Base-by-base conservation (phyloP, 53 echinoderm and acorn worm genomes). In the Echinometra lucunter region DNA sequence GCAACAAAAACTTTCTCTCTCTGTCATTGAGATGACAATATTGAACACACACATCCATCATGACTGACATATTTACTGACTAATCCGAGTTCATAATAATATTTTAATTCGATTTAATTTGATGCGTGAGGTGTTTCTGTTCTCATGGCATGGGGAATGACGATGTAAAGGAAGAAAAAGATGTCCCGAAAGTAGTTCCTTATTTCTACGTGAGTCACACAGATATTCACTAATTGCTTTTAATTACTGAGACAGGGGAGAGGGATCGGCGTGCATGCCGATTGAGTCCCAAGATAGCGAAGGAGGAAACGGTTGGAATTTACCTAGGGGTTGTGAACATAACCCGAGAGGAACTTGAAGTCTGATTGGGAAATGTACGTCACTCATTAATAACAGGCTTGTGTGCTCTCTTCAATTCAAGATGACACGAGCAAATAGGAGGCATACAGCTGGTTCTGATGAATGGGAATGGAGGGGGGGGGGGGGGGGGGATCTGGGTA, bases 171-270 rank as follows among this genome's bases (percentile, higher is more conserved):
- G 30, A 49, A 28, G 15, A 49, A 49, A 53, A 49, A 85, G 49
- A 47, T n/a, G 16, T 53, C 15, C 85, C 19, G 12, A 49, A 85
- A 85, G 49, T 85, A 85, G 85, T 85, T 85, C 85, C 85, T 85
- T 85, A n/a, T 42, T 85, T 49, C 28, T 85, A 12, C 49, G 27
- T 91, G 91, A 91, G n/a, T 91, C 91, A 91, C 70, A 11, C 13
- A 11, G 44, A 66, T 45, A 42, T 37, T 66, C 40, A 66, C 66
- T 91, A 91, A 91, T 91, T 91, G 42, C 45, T 28, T 30, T 66
- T 91, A 67, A 91, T 91, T 91, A 47, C 70, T 28, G 70, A 91
- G 45, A 91, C 66, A 69, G 70, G 91, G 91, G 91, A 67, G 90
- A 58, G 13, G 63, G 7, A 90, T 90, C 49, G 38, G 34, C 19